phyloP scores from a whole-genome alignment of 2,888 invertebrate genomes.

The Aphodius granarius region DNA sequence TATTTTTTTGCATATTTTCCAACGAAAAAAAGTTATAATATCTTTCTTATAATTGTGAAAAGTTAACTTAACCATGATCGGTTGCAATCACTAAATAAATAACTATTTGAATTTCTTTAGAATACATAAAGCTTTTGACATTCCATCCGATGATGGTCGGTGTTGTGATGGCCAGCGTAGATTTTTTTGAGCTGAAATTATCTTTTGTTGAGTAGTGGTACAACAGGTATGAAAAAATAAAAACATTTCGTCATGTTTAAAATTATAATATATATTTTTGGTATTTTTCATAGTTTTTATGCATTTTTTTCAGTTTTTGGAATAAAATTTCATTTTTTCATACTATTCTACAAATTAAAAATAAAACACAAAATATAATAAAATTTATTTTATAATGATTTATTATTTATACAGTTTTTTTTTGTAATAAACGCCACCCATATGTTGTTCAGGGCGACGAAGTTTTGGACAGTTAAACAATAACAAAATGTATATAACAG shows the following conservation, averaged over 20 bases:
- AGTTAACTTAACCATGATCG: no score
- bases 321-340: background rate
- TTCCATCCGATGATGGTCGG: no score
- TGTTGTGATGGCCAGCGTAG: no score
- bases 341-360: constrained; percentile 16
- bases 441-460: background rate
- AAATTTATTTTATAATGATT: constrained; percentile 24
- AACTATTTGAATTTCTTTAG: no score
- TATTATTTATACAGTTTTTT: constrained; percentile 12
- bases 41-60: no score
- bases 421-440: background rate
- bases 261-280: background rate
- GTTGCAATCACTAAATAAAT: no score
- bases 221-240: background rate
- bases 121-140: background rate
- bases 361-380: constrained; percentile 25
- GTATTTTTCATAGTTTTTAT: background rate
- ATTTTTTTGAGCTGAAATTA: background rate
- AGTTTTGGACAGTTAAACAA: background rate
- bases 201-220: background rate
- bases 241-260: background rate
- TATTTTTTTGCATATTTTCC: no score
- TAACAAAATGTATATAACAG: background rate
- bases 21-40: no score
- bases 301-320: background rate